Evolutionary conservation across 2,113 vertebrate genomes (phyloP), one percentile per base, ranked within the genome.

Genomic region (Myotis davidii): DNA sequence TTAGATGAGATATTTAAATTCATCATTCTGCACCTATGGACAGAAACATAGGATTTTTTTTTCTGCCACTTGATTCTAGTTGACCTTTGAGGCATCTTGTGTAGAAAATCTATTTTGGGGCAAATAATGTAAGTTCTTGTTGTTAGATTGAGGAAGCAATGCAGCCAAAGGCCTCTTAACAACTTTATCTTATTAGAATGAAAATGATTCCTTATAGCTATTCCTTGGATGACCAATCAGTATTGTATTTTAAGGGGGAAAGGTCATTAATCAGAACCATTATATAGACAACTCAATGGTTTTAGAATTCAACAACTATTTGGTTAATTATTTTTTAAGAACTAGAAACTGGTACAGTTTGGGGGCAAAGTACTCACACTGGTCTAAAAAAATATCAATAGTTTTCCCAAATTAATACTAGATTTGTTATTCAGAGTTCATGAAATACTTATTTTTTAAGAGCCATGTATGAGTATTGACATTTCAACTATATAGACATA

Each of bases 401-500:
- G 54, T 94, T 96, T 93, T 23, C 21, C 61, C 45, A 96, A 96
- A 87, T 96, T 96, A 97, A 97, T 90, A 72, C 56, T 86, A 17
- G 9, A 87, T 97, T 97, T 27, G n/a, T 94, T 81, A 50, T 91
- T 88, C 64, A 95, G 93, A 91, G 8, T 95, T 23, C 39, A 86
- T 64, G 77, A 92, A 93, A 45, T 37, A 89, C 76, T 97, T 97
- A 92, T 76, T 95, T 97, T 98, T 91, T 90, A 96, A 95, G 88
- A 96, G 67, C 56, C 93, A 64, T 70, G 4, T 85, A 77, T 96
- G 93, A 97, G 74, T 96, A 97, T 82, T 98, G 97, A 96, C 96
- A 97, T 97, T 96, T 98, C 91, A 97, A 96, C 95, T 97, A 96
- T 65, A 95, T 54, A 97, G 93, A 89, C 10, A 20, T 96, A 98